Evolutionary conservation across 2,888 invertebrate species (phyloP).

Genomic region (Latrodectus elegans): DNA sequence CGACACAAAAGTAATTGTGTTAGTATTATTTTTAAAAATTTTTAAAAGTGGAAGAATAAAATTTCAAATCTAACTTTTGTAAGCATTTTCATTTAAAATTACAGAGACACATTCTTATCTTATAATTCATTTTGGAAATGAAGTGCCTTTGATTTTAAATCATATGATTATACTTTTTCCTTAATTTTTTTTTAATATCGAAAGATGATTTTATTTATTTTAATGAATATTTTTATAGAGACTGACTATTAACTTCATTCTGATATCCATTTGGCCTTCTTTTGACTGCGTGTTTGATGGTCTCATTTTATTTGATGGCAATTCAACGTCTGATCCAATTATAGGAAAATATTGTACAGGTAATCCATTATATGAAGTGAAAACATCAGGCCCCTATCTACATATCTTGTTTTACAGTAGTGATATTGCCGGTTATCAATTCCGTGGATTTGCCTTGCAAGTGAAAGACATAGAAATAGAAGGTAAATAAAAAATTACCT

Average conservation of each 20-base stretch:
- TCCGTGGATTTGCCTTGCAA: constrained; percentile 36
- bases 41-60: no score
- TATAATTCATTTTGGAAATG: no score
- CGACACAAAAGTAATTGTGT: no score
- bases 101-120: no score
- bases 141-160: no score
- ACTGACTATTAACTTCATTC: constrained; percentile 29
- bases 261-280: constrained; percentile 52
- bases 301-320: constrained; percentile 52
- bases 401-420: constrained; percentile 44
- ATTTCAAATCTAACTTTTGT: no score
- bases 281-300: constrained; percentile 60
- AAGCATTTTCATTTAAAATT: no score
- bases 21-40: no score
- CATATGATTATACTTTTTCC: no score
- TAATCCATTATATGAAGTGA: constrained; percentile 10
- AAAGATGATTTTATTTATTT: neutral
- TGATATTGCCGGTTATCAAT: constrained; percentile 11
- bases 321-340: constrained; percentile 26
- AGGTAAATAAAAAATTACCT: constrained; percentile 9
- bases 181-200: no score
- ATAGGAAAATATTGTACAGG: constrained; percentile 44
- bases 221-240: constrained; percentile 18
- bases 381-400: constrained; percentile 26
- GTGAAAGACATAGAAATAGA: constrained; percentile 32